Percentiles rank a stretch among this genome's conserved stretches.
Evolutionary conservation across 2,113 vertebrate species (phyloP).

Genomic region (Empidonax traillii): DNA sequence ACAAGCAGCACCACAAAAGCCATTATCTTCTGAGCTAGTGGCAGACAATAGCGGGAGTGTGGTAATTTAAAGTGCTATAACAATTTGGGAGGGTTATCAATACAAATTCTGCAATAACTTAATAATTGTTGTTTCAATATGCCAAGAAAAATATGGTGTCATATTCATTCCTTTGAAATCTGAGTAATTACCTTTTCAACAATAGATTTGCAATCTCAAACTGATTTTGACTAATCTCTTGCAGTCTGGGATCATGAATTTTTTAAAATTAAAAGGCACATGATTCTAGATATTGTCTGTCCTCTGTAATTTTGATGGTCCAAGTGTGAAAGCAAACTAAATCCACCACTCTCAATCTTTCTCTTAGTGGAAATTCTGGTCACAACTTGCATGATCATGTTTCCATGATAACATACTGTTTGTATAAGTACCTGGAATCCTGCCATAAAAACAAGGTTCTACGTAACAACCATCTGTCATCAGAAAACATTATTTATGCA

Average conservation of each 20-base stretch:
- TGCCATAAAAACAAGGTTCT: background rate
- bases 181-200: background rate
- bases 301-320: background rate
- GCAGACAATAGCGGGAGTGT: background rate
- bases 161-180: background rate
- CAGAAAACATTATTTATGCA: background rate
- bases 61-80: background rate
- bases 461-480: background rate
- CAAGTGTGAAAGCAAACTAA: background rate
- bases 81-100: background rate
- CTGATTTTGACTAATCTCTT: background rate
- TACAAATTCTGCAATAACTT: background rate
- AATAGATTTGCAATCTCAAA: background rate
- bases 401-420: background rate
- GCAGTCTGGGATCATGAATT: accelerated
- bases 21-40: background rate
- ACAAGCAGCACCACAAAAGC: background rate
- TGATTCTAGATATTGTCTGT: background rate
- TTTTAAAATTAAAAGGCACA: background rate
- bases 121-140: background rate
- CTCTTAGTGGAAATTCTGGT: background rate
- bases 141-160: background rate
- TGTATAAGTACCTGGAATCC: background rate
- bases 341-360: background rate
- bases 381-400: background rate